Base-by-base conservation (phyloP, 2,113 vertebrate genomes). In the Nesospiza acunhae region DNA sequence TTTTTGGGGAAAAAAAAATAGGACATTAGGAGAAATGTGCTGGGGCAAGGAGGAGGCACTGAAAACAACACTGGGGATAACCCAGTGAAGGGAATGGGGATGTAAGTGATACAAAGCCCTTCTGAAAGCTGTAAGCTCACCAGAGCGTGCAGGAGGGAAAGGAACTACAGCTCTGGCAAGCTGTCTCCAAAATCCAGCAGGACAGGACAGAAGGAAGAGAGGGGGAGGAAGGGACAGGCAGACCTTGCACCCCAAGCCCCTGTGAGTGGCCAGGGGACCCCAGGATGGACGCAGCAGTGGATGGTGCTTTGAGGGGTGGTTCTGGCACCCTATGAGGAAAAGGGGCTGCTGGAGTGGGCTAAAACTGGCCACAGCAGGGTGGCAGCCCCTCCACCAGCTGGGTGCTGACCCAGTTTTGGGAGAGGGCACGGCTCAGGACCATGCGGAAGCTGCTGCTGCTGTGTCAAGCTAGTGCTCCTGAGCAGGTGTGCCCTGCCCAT, bases 341-440 rank as follows among this genome's bases (percentile, higher is more conserved):
- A 68, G 15, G 10, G 44, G 10, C 68, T 68, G 22, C 35, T n/a
- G 44, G 44, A 13, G 15, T 41, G 33, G 58, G 44, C 52, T 86
- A 62, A 41, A 50, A 46, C 12, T 22, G 23, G 13, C 10, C 46
- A 7, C 18, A 4, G 8, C 13, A 15, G 52, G 14, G 21, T 1
- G 2, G 41, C 35, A 73, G 59, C 11, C 27, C 11, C 37, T 62
- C 31, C 1, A 2, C 11, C 0, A 0, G 19, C 20, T 42, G 26
- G 15, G 16, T 60, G 41, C 33, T 82, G 59, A 62, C 27, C 55
- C 18, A 4, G 0, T 56, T 76, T 37, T 13, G 30, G 42, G 37
- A 28, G 17, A 35, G 16, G 60, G 15, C 55, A 35, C 0, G 0
- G 66, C 75, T 77, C 1, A 0, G 66, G n/a, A 42, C n/a, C 6